Evolutionary conservation across 2,113 vertebrate species (phyloP).

Genomic region (Baryphthengus martii): DNA sequence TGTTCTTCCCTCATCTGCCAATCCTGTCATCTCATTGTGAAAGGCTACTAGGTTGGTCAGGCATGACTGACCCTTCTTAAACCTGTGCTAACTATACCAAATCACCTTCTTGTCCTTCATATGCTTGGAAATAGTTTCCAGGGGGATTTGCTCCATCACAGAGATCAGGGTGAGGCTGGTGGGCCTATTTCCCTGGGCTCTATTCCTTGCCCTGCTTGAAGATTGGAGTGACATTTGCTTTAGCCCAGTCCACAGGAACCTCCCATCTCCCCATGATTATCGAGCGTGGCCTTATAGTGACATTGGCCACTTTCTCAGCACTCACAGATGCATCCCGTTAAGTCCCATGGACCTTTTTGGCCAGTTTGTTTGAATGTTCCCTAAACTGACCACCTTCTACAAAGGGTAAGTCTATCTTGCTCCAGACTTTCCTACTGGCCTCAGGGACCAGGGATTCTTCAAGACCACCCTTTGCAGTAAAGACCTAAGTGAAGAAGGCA

Average conservation of each 20-base stretch:
- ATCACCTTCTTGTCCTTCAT: neutral
- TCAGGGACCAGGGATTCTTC: neutral
- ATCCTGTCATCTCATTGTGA: neutral
- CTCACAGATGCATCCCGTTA: neutral
- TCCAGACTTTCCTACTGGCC: neutral
- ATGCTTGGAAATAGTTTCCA: neutral
- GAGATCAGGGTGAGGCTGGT: neutral
- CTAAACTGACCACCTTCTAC: neutral
- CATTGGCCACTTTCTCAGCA: neutral
- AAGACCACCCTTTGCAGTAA: neutral
- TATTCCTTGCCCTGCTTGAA: neutral
- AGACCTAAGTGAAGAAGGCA: neutral
- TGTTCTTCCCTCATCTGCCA: neutral
- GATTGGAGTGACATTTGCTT: neutral
- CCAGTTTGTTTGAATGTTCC: neutral
- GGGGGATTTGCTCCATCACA: neutral
- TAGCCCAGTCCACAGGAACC: neutral
- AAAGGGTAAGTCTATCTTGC: neutral
- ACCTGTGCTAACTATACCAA: neutral
- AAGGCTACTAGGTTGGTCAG: neutral
- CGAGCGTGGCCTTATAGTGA: rapidly evolving
- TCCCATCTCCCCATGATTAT: neutral
- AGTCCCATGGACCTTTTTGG: neutral
- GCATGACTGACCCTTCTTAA: neutral
- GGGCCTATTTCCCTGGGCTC: neutral